Base-by-base conservation (phyloP, 2,888 invertebrate genomes). In the Meta bourneti region DNA sequence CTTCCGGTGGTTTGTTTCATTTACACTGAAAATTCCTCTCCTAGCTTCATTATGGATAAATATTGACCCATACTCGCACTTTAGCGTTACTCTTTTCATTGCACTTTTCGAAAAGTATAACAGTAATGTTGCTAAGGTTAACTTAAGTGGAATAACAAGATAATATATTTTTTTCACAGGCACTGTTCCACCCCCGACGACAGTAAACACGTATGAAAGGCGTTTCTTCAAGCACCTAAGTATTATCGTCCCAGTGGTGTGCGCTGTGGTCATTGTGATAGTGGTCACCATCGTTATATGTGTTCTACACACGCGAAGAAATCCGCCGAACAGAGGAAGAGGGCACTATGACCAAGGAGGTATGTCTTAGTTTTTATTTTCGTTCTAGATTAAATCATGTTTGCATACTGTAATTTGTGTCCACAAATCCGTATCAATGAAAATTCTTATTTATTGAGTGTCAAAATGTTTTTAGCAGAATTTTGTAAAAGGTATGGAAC, bases 191-290 rank as follows among this genome's bases (percentile, higher is more conserved):
- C 93, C 93, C n/a, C 75, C 74, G 0, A 75, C 78, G 11, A 71
- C 91, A n/a, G 52, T 84, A 0, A 85, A 54, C 20, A 72, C 85
- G n/a, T 48, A 80, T n/a, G 91, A 93, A 51, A 34, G 93, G 7
- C 74, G 82, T 11, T 90, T 93, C 52, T 93, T 90, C 74, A 92
- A 90, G 69, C 92, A 93, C 52, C 81, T 93, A 11, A 93, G 93
- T 71, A 93, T 93, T n/a, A 90, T 93, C 9, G 84, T 93, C 93
- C 20, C 94, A 94, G 95, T 95, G 7, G 93, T 94, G 93, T 78
- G 95, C 95, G 80, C 94, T 94, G 87, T 95, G 94, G 49, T 94
- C 93, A 52, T 94, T 94, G n/a, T 93, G 94, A 74, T 95, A 94
- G 89, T 94, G 94, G 8, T 93, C n/a, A 93, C 93, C 0, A 92